Percentiles rank a stretch among this genome's conserved stretches.
These are phyloP conservation scores for Zosterops japonicus DNA, from an alignment of 2,113 vertebrate genomes.

Conservation along the genomic window DNA sequence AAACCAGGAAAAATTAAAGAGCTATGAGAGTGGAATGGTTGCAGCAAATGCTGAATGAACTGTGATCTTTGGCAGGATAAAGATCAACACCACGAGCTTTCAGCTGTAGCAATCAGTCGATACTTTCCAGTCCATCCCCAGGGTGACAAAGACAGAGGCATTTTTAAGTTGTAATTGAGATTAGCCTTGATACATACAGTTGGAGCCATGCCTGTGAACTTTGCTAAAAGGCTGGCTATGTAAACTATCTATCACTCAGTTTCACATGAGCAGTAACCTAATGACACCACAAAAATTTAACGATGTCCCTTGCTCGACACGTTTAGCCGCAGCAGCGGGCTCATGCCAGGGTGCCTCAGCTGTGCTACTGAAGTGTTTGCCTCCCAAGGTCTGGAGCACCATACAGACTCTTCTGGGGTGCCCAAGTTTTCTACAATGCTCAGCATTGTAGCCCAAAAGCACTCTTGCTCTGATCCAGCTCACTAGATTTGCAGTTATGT, in stretches of 20 bases:
- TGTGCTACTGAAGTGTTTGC: background rate
- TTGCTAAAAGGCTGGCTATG: conserved; percentile 24
- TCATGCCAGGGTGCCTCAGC: background rate
- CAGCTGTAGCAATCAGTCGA: background rate
- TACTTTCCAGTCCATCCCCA: background rate
- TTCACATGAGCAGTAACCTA: conserved; percentile 34
- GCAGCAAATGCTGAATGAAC: background rate
- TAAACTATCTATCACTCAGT: background rate
- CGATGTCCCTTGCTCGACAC: background rate
- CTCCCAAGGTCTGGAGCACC: background rate
- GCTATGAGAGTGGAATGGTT: background rate
- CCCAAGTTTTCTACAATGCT: background rate
- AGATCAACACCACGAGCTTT: conserved; percentile 2
- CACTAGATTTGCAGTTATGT: background rate
- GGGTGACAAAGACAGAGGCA: background rate
- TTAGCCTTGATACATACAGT: conserved; percentile 5
- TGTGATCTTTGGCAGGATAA: conserved; percentile 25
- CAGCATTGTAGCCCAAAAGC: background rate
- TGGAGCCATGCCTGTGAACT: conserved; percentile 26
- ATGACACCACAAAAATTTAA: conserved; percentile 41
- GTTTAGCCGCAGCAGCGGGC: background rate
- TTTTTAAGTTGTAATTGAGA: conserved; percentile 61
- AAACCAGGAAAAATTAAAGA: background rate
- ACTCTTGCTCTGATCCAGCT: background rate
- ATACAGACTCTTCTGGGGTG: rapidly evolving